Evolutionary conservation across 2,113 vertebrate genomes (phyloP), one percentile per base, ranked within the genome.

Genomic region (Bagarius yarrelli): DNA sequence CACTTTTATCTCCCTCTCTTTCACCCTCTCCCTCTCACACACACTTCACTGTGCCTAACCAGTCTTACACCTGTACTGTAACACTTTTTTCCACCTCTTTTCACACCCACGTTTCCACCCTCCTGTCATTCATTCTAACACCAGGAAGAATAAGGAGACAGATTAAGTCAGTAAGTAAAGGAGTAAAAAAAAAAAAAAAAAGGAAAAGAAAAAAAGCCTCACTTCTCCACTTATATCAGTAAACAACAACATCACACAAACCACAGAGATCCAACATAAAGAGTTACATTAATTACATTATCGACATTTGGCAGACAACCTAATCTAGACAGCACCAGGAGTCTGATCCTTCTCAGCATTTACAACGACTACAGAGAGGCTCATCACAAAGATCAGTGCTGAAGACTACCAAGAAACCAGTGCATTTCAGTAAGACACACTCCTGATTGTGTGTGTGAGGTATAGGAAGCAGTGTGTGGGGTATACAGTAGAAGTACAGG

Each of bases 11-110:
- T 34, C 40, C 15, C 32, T 11, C 55, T 25, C 64, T 44, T 3
- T 57, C n/a, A 12, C 64, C 47, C 57, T 66, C 36, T 52, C 32
- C 50, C 23, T 61, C 21, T 70, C 60, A 63, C 60, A 32, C 27
- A 61, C 59, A 63, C 21, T 21, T 40, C 32, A 47, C 34, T 8
- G 44, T 34, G 76, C 79, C 69, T 63, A 6, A 72, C 56, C 81
- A 61, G 56, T n/a, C 18, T 78, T 30, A 60, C 52, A 15, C 36
- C 69, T 66, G 60, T 40, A 57, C 16, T 52, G 60, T 64, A 61
- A 78, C 71, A 67, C 18, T 16, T 27, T 12, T 3, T 50, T 34
- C 50, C 11, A 32, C 52, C 40, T 32, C 0, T 36, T 25, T 21
- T 18, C 19, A 21, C 27, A 1, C 21, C 55, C 19, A 16, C 23